Percentiles rank a stretch among this genome's conserved stretches.
Conservation (phyloP, 1,140 invertebrate species). For the Camponotus pennsylvanicus region DNA sequence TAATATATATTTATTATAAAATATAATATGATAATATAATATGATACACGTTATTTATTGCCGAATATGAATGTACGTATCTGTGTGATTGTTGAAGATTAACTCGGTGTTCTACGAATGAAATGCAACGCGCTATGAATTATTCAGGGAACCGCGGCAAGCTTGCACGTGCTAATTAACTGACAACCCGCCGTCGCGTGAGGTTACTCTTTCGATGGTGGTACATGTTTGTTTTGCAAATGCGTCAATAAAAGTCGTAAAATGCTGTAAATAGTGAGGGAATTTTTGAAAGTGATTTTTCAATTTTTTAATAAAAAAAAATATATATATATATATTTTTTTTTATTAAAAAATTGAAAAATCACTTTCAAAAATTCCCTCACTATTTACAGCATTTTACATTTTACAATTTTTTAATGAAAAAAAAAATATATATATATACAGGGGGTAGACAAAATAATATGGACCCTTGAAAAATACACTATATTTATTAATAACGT, state of each 20-base stretch:
- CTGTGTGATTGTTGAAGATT: slow-evolving; percentile 46
- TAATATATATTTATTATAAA: background rate
- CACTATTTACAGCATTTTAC: background rate
- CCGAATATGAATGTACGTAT: background rate
- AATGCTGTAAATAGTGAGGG: background rate
- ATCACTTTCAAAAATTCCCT: slow-evolving; percentile 5
- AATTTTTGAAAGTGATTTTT: slow-evolving; percentile 15
- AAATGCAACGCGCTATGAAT: slow-evolving; percentile 64
- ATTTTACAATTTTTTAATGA: too few relatives aligned
- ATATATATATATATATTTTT: too few relatives aligned
- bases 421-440: too few relatives aligned
- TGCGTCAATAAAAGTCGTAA: slow-evolving; percentile 33
- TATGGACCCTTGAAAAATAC: too few relatives aligned
- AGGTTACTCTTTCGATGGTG: slow-evolving; percentile 66
- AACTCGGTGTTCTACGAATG: slow-evolving; percentile 58
- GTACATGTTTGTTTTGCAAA: slow-evolving; percentile 55
- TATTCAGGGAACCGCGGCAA: slow-evolving; percentile 67
- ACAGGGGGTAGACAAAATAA: too few relatives aligned
- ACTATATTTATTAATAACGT: too few relatives aligned
- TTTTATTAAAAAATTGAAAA: background rate
- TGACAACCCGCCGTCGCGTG: slow-evolving; percentile 72
- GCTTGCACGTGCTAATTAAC: slow-evolving; percentile 71
- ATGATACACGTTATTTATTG: slow-evolving; percentile 17
- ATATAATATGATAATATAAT: background rate
- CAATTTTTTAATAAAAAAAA: background rate